phyloP scores from a whole-genome alignment of 2,113 vertebrate species.

The Hemicordylus capensis region DNA sequence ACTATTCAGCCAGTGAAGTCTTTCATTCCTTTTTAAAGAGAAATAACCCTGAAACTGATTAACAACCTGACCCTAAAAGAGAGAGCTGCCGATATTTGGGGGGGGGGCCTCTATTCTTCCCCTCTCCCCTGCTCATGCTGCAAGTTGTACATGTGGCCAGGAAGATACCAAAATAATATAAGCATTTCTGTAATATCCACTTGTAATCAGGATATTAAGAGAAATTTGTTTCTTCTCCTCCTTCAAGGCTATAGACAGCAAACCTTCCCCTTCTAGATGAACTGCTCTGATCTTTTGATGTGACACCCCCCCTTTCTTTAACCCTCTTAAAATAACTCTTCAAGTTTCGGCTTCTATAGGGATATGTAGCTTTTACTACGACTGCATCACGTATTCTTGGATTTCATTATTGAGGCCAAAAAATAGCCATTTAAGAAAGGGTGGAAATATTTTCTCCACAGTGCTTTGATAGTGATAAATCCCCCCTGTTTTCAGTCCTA shows the following conservation, averaged over 20 bases:
- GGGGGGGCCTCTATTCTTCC: slow-evolving; percentile 11
- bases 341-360: slow-evolving; percentile 32
- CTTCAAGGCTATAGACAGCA: slow-evolving; percentile 53
- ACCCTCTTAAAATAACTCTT: slow-evolving; percentile 50
- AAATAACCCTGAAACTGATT: slow-evolving; percentile 72
- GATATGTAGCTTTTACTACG: not conserved
- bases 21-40: slow-evolving; percentile 77
- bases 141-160: slow-evolving; percentile 58
- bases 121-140: not conserved
- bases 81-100: slow-evolving; percentile 60
- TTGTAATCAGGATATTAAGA: slow-evolving; percentile 64
- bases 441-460: not conserved
- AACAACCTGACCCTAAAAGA: slow-evolving; percentile 70
- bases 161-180: slow-evolving; percentile 64
- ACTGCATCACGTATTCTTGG: not conserved
- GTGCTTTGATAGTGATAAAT: not conserved
- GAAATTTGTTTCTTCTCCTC: slow-evolving; percentile 60
- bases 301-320: slow-evolving; percentile 20
- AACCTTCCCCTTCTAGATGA: slow-evolving; percentile 64
- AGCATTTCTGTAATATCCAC: slow-evolving; percentile 51
- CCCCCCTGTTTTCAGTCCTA: not conserved
- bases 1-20: slow-evolving; percentile 70
- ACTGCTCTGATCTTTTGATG: slow-evolving; percentile 55
- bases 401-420: not conserved
- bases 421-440: not conserved